Conservation (phyloP, 1,140 invertebrate genomes). For the Hyphantria cunea region DNA sequence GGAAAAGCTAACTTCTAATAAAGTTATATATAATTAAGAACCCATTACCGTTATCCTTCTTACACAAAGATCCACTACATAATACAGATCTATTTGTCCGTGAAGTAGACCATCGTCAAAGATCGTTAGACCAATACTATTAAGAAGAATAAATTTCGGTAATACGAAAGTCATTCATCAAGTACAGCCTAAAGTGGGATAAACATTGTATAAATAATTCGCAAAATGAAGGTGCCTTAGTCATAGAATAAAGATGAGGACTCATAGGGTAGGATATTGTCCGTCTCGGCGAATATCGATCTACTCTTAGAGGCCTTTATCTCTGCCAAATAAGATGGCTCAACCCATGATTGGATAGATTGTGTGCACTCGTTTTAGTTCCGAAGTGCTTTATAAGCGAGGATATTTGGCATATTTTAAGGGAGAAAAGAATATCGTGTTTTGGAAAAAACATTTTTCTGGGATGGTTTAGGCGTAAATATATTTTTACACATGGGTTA, state of each 20-base stretch:
- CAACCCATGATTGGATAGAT: constrained; percentile 29
- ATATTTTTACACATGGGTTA: too few relatives aligned
- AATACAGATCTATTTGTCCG: not conserved
- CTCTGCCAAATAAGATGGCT: constrained; percentile 38
- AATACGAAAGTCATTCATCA: constrained; percentile 51
- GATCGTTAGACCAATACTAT: not conserved
- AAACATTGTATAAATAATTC: constrained; percentile 55
- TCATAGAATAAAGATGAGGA: constrained; percentile 70
- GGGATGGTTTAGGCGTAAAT: too few relatives aligned
- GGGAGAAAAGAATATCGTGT: constrained; percentile 13
- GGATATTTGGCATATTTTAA: constrained; percentile 21
- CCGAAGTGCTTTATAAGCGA: constrained; percentile 26
- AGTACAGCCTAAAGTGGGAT: constrained; percentile 37
- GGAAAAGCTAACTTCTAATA: too few relatives aligned
- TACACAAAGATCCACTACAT: not conserved
- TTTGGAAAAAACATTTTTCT: not conserved
- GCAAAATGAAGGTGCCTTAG: constrained; percentile 50
- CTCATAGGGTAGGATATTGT: constrained; percentile 40
- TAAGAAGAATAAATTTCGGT: constrained; percentile 1
- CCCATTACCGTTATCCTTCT: too few relatives aligned
- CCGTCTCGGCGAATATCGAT: constrained; percentile 35
- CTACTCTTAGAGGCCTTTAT: constrained; percentile 26
- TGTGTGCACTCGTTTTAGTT: constrained; percentile 22
- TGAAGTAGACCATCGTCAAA: not conserved
- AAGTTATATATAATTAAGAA: too few relatives aligned